A percentile compares a stretch with the other conserved stretches of the same genome.
Conservation (phyloP, 1,140 invertebrate genomes). For the Drosophila seguyi region DNA sequence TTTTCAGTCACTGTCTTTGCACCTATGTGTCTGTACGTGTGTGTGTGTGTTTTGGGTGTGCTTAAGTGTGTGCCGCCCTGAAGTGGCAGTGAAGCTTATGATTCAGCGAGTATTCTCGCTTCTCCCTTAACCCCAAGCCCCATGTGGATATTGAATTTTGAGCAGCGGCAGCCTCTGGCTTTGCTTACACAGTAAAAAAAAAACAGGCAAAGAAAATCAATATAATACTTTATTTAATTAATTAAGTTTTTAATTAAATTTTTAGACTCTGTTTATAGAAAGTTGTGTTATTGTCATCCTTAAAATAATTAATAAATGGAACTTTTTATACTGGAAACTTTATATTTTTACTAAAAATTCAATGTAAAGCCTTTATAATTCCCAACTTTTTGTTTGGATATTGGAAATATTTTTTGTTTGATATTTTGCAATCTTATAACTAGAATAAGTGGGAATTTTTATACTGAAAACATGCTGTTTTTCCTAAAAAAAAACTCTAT, state of each 20-base stretch:
- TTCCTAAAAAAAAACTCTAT: too few species aligned
- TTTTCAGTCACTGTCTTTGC: not conserved
- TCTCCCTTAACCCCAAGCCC: conserved; percentile 17
- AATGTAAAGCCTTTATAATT: not conserved
- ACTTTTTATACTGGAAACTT: too few species aligned
- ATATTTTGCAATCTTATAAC: too few species aligned
- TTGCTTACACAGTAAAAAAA: not conserved
- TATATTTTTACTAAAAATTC: not conserved
- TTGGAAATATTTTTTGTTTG: too few species aligned
- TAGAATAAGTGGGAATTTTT: too few species aligned
- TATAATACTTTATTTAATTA: too few species aligned
- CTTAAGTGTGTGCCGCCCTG: conserved; percentile 12
- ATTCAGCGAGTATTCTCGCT: conserved; percentile 25
- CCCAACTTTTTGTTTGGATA: not conserved
- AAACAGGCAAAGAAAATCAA: too few species aligned
- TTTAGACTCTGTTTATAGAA: too few species aligned
- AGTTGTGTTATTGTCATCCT: too few species aligned
- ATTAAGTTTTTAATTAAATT: too few species aligned
- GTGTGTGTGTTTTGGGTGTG: conserved; percentile 10
- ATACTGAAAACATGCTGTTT: too few species aligned
- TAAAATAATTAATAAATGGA: too few species aligned
- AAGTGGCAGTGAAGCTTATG: conserved; percentile 46
- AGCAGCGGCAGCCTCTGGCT: conserved; percentile 6
- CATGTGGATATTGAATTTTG: conserved; percentile 46
- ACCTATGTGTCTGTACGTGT: conserved; percentile 7